phyloP scores from a whole-genome alignment of 1,140 invertebrate species.

The Wiebesia pumilae region DNA sequence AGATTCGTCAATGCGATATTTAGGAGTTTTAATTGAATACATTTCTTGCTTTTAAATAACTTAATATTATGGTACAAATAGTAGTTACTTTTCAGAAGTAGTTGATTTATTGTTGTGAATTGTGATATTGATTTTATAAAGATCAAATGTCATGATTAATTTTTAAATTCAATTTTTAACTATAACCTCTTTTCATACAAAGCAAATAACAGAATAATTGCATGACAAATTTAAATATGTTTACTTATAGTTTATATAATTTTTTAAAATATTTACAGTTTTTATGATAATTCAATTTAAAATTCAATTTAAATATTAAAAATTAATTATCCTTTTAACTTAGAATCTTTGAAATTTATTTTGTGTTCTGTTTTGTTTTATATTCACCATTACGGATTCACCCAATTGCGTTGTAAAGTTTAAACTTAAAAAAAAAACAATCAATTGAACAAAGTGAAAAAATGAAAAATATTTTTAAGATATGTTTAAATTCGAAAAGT shows the following conservation, averaged over 20 bases:
- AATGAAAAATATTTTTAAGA: not conserved
- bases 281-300: not conserved
- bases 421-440: not conserved
- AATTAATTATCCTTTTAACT: not conserved
- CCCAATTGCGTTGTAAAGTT: too few relatives aligned
- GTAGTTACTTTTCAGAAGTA: not conserved
- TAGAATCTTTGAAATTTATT: not conserved
- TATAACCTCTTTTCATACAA: constrained; percentile 4
- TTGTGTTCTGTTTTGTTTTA: not conserved
- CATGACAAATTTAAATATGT: not conserved
- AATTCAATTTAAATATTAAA: not conserved
- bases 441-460: not conserved
- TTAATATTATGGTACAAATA: constrained; percentile 1
- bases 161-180: not conserved
- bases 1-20: constrained; percentile 85
- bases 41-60: constrained; percentile 64
- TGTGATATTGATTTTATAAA: not conserved
- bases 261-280: not conserved
- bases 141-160: not conserved
- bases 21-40: constrained; percentile 83
- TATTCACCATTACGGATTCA: too few relatives aligned
- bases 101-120: not conserved
- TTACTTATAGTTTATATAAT: not conserved
- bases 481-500: not conserved
- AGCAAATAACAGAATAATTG: not conserved